Evolutionary conservation across 2,797 vertebrate genomes (phyloP).

Genomic region (Sorex maritimensis): DNA sequence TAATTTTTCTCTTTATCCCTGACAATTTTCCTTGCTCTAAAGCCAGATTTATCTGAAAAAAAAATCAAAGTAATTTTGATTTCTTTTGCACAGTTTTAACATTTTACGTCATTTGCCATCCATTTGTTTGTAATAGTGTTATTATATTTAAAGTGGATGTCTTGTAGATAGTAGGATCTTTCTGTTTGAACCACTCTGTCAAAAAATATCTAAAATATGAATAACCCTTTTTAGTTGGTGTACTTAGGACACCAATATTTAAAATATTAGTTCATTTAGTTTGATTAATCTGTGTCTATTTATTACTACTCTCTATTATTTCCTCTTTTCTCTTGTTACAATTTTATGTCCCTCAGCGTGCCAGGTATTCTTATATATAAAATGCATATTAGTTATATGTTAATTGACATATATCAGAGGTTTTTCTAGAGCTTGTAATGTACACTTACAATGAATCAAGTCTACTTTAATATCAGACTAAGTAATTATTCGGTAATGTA

Average conservation of each 20-base stretch:
- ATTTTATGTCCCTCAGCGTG: background rate
- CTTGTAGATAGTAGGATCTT: background rate
- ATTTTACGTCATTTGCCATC: background rate
- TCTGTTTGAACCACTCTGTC: background rate
- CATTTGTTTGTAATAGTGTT: background rate
- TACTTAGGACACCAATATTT: background rate
- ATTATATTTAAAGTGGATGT: background rate
- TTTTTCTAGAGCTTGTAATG: background rate
- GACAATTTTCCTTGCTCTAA: background rate
- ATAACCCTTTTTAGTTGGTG: background rate
- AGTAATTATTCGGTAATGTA: background rate
- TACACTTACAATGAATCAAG: background rate
- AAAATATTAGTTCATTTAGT: background rate
- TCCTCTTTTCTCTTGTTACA: background rate
- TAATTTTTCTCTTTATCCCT: no score
- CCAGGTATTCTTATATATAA: no score
- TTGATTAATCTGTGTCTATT: background rate
- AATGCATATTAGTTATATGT: background rate
- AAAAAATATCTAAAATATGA: background rate
- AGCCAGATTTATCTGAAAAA: background rate
- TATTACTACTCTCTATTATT: background rate
- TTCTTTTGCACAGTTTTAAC: background rate
- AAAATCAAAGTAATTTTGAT: no score
- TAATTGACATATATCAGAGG: background rate
- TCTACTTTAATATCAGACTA: background rate